A percentile compares a stretch with the other conserved stretches of the same genome.
Conservation (phyloP, 2,113 vertebrate species). For the Heterotis niloticus region DNA sequence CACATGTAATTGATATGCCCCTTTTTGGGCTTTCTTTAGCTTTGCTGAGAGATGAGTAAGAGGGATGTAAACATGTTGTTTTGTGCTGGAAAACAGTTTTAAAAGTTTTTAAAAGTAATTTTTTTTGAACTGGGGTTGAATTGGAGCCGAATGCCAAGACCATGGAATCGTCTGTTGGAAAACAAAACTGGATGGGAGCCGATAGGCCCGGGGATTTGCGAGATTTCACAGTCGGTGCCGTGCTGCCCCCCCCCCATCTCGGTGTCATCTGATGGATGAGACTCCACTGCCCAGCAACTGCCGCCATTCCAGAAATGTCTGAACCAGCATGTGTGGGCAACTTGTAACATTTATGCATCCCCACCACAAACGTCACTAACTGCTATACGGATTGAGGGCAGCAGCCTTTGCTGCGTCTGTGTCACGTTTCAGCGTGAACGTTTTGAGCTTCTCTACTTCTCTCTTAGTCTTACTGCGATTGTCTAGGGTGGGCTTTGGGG, state of each 20-base stretch:
- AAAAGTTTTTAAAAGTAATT: slow-evolving; percentile 28
- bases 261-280: background rate
- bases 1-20: slow-evolving; percentile 16
- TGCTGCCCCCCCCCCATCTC: background rate
- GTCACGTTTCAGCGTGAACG: background rate
- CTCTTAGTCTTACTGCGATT: background rate
- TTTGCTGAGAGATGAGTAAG: slow-evolving; percentile 46
- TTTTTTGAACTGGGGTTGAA: background rate
- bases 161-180: background rate
- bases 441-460: background rate
- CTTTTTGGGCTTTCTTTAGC: slow-evolving; percentile 30
- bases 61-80: slow-evolving; percentile 53
- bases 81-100: slow-evolving; percentile 27
- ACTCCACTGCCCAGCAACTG: background rate
- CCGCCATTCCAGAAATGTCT: background rate
- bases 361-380: background rate
- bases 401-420: background rate
- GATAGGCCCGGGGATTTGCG: background rate
- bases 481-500: slow-evolving; percentile 2
- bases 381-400: background rate
- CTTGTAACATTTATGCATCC: slow-evolving; percentile 1
- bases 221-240: background rate
- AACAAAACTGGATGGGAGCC: background rate
- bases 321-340: background rate
- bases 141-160: background rate